Base-by-base conservation (phyloP, 2,797 vertebrate genomes). In the Sardinella longiceps region DNA sequence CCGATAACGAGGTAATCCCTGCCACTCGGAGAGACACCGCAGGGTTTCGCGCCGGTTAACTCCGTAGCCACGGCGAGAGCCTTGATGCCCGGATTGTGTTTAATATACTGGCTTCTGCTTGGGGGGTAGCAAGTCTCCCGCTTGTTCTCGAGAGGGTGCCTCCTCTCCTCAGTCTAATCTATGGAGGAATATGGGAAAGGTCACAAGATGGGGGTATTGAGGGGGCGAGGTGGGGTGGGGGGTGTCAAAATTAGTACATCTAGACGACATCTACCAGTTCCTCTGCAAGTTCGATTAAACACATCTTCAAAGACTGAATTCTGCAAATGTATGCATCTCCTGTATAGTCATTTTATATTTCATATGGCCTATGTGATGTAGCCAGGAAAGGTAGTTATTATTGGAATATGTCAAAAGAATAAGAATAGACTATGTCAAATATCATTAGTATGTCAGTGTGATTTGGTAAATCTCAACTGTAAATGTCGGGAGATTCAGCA, bases 1-100 rank as follows among this genome's bases (percentile, higher is more conserved):
- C 95, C 95, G 96, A 97, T 97, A 97, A 98, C 95, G 95, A 97
- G 96, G 96, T 97, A 94, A 92, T 96, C 95, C 95, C 93, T 93
- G 89, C 93, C 94, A 94, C 94, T 94, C 94, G 94, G 92, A 87
- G 93, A 95, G 94, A 94, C 95, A 94, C 94, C 92, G 94, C 94
- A 93, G 92, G 92, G 92, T 94, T 94, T 96, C 94, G 94, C 92
- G 93, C 93, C 81, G 86, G 87, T 95, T 95, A 95, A 94, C 92
- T 93, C 92, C 82, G 63, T 80, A 50, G 60, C 80, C 84, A 48
- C 39, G 74, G 15, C 46, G 84, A 91, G 90, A 91, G 90, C 92
- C 94, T 95, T 94, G 90, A 91, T 94, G 91, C 94, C 93, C 89
- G 91, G 88, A 91, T 94, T 87, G 90, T 89, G 95, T 95, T 95